These are phyloP conservation scores for Drosophila subobscura DNA, from an alignment of 1,140 invertebrate species.

Conservation along the genomic window DNA sequence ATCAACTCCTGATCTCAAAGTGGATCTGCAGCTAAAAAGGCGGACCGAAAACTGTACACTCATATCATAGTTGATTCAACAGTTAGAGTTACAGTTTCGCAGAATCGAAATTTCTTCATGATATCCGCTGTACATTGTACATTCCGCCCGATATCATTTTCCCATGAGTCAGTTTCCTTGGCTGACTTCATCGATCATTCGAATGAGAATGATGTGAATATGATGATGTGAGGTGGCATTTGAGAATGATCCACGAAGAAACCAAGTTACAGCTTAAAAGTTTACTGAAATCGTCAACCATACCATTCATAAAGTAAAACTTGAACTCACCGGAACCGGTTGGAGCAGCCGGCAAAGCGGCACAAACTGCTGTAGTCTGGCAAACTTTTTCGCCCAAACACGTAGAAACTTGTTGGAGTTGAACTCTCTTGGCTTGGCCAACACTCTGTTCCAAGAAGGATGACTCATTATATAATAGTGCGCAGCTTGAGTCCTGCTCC, in stretches of 20 bases:
- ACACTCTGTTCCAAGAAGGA: not conserved
- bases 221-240: conserved; percentile 30
- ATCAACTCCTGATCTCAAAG: conserved; percentile 36
- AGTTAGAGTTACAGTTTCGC: not conserved
- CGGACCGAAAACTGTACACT: not conserved
- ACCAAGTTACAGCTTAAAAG: not conserved
- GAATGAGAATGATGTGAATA: conserved; percentile 22
- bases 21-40: conserved; percentile 22
- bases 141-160: not conserved
- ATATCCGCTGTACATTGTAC: no score
- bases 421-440: not conserved
- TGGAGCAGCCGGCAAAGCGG: conserved; percentile 37
- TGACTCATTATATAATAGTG: conserved; percentile 16
- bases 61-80: not conserved
- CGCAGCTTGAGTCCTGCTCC: conserved; percentile 34
- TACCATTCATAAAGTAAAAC: conserved; percentile 48
- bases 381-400: conserved; percentile 29
- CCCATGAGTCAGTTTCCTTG: conserved; percentile 27
- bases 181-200: conserved; percentile 54
- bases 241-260: conserved; percentile 10
- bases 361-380: conserved; percentile 27
- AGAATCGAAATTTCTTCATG: no score
- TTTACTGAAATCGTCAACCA: conserved; percentile 1
- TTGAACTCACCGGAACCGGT: conserved; percentile 34
- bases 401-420: conserved; percentile 19